Base-by-base conservation (phyloP, 1,140 invertebrate genomes). In the Mya arenaria region DNA sequence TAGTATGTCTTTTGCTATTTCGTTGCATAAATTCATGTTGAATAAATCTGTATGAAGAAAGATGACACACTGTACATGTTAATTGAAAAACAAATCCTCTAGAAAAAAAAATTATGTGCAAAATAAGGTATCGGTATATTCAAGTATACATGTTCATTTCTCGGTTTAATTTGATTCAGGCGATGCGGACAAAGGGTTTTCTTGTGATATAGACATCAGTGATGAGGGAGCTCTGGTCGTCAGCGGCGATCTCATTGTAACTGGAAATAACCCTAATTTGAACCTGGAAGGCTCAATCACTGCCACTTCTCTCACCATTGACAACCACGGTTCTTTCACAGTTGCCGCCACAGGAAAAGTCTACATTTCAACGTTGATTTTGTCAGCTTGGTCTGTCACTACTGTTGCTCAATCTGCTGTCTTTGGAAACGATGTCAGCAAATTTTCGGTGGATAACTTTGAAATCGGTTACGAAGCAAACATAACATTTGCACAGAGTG, bases 401-500 rank as follows among this genome's bases (percentile, higher is more conserved):
- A 36, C 65, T 34, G 66, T 85, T n/a, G 34, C 52, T 8, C 8
- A 41, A 13, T 63, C 58, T 0, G 80, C 73, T 36, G 56, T 69
- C 41, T 62, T 82, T 62, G 56, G 66, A 10, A 56, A 37, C 37
- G 62, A 65, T 41, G 25, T n/a, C 13, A 39, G 44, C 15, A 73
- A 74, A 32, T 23, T 86, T 15, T 19, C 60, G 19, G 30, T 86
- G 23, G 19, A 39, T 6, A 79, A 30, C 2, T 66, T 86, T 23
- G 30, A 63, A 15, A 25, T 89, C 13, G 85, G 87, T 25, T 87
- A 83, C 44, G 78, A 83, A 19, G 82, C 83, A 2, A 73, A 30
- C n/a, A 63, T 89, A 15, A 84, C 56, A 28, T 84, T 86, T 56
- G 60, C 72, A 28, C 74, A 79, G 23, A 63, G 74, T 13, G 79